These are phyloP conservation scores for Nasua narica DNA, from an alignment of 2,797 vertebrate species.

Conservation along the genomic window DNA sequence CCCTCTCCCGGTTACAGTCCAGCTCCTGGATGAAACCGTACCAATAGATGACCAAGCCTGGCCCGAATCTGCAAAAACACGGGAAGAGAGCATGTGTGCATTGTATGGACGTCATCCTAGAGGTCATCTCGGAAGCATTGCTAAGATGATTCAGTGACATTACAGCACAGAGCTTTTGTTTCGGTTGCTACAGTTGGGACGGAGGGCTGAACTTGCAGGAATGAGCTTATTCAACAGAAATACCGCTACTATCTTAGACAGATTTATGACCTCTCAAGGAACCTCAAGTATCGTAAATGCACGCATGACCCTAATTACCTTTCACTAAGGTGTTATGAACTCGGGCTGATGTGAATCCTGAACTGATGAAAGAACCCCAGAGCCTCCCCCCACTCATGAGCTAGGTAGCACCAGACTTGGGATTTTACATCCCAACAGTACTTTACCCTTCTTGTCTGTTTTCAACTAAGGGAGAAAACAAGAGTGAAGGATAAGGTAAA, in stretches of 20 bases:
- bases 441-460: not conserved
- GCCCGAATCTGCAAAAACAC: conserved; percentile 90
- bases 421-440: not conserved
- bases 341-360: not conserved
- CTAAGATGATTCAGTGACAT: not conserved
- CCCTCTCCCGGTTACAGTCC: conserved; percentile 95
- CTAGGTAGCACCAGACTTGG: not conserved
- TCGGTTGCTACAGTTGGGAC: not conserved
- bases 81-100: not conserved
- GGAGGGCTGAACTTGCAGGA: not conserved
- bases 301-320: not conserved
- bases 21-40: conserved; percentile 97
- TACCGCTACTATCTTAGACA: not conserved
- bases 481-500: not conserved
- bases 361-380: not conserved
- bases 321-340: not conserved
- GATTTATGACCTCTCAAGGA: not conserved
- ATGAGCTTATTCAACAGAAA: not conserved
- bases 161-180: not conserved
- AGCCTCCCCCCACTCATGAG: accelerated
- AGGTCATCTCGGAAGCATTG: not conserved
- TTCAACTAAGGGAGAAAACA: not conserved
- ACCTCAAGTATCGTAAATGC: not conserved
- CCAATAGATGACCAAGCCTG: conserved; percentile 99
- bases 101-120: not conserved